Evolutionary conservation across 35 echinoderm and acorn worm species (phyloP), one percentile per base, ranked within the genome.

Genomic region (Acanthaster planci): DNA sequence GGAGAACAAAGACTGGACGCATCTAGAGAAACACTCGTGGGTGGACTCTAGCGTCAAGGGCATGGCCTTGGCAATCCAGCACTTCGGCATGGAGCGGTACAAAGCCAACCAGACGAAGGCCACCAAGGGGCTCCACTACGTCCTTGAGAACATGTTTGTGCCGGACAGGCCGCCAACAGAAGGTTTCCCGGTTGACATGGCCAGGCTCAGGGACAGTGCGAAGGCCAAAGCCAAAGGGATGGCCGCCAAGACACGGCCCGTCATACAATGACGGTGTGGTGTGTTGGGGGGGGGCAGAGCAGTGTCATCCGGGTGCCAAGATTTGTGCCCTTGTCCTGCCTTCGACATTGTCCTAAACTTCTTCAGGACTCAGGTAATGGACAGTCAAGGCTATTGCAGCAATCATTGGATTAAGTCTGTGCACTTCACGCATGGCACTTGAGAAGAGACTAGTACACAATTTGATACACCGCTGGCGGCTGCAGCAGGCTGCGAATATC

Each of bases 51-150:
- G 67, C 53, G 26, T 97, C 29, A 77, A 76, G 7, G 95, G 95
- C 0, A 55, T 97, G 37, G 82, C 91, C 0, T 78, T 84, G 30
- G 85, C 91, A 12, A 64, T 97, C 5, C 68, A 76, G 37, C 84
- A 86, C 27, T 93, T 97, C 53, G 95, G 95, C 15, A 39, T 93
- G 14, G 95, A 97, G 35, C 67, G 95, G 0, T 97, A 90, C 85
- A 97, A 97, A 67, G 42, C 87, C n/a, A 97, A 97, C 81, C 40
- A 58, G 23, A 7, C 67, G 27, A 97, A 90, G 78, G 84, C 95
- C 22, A 77, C 79, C 38, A 93, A 93, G 35, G 95, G 91, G 36
- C 42, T 97, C 6, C 88, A 90, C 39, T 86, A 93, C 51, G 78
- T 94, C 47, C 30, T 94, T 14, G 85, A 90, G 54, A 90, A 82